These are phyloP conservation scores for Ascaphus truei DNA, from an alignment of 2,113 vertebrate genomes.

Conservation along the genomic window DNA sequence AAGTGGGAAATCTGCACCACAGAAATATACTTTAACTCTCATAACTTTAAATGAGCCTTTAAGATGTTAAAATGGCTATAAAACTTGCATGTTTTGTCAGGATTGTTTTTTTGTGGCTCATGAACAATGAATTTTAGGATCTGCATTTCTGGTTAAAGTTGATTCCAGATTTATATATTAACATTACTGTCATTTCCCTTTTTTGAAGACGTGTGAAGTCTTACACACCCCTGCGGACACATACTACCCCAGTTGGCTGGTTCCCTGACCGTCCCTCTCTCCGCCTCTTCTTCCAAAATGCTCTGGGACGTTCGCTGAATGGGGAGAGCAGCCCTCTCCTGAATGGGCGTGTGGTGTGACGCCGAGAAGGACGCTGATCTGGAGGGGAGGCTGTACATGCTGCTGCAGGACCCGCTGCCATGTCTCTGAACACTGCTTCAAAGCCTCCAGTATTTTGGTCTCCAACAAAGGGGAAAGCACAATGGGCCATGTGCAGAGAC, in stretches of 20 bases:
- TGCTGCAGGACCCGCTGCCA: background rate
- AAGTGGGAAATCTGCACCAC: too few species aligned
- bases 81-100: background rate
- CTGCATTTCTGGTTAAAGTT: too few species aligned
- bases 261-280: conserved; percentile 52
- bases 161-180: too few species aligned
- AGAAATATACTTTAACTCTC: too few species aligned
- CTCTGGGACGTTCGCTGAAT: conserved; percentile 59
- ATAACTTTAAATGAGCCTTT: too few species aligned
- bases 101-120: background rate
- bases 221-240: conserved; percentile 52
- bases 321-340: conserved; percentile 83
- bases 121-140: too few species aligned
- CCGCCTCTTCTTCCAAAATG: conserved; percentile 69
- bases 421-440: background rate
- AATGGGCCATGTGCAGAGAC: too few species aligned
- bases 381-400: background rate
- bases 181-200: conserved; percentile 6
- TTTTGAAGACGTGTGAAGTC: conserved; percentile 63
- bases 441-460: too few species aligned
- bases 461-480: too few species aligned
- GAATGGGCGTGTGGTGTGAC: conserved; percentile 70
- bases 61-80: too few species aligned
- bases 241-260: conserved; percentile 41
- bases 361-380: background rate